Evolutionary conservation across 2,797 vertebrate genomes (phyloP).

Genomic region (Linurgus olivaceus): DNA sequence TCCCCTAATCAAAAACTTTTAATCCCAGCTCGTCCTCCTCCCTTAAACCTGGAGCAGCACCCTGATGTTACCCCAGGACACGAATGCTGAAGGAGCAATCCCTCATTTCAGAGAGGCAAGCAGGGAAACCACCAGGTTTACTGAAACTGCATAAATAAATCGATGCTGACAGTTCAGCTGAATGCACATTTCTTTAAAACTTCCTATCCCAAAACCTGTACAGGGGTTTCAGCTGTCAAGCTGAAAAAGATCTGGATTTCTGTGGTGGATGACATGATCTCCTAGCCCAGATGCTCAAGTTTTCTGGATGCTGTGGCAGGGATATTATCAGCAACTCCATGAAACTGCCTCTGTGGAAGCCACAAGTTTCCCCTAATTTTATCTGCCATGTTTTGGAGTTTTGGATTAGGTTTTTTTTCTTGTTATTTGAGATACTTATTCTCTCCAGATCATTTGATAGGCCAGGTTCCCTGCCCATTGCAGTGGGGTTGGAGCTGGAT

Average conservation of each 20-base stretch:
- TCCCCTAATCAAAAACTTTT: neutral
- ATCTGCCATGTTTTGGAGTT: neutral
- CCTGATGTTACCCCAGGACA: neutral
- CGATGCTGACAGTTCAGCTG: neutral
- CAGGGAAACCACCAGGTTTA: neutral
- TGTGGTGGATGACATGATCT: rapidly evolving
- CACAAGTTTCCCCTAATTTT: neutral
- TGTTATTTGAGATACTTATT: neutral
- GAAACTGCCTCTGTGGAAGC: neutral
- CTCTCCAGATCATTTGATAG: neutral
- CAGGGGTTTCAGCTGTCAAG: neutral
- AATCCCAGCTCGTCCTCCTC: neutral
- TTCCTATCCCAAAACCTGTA: neutral
- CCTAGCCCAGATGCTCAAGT: neutral
- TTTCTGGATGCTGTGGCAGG: neutral
- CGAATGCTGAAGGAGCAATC: neutral
- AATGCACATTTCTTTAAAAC: neutral
- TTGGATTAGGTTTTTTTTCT: rapidly evolving
- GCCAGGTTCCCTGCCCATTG: neutral
- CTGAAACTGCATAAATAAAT: neutral
- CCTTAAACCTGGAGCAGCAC: neutral
- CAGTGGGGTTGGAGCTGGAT: neutral
- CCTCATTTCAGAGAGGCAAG: neutral
- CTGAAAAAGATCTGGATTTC: neutral
- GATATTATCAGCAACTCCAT: neutral